Evolutionary conservation across 2,113 vertebrate species (phyloP), one percentile per base, ranked within the genome.

Genomic region (Ictalurus furcatus): DNA sequence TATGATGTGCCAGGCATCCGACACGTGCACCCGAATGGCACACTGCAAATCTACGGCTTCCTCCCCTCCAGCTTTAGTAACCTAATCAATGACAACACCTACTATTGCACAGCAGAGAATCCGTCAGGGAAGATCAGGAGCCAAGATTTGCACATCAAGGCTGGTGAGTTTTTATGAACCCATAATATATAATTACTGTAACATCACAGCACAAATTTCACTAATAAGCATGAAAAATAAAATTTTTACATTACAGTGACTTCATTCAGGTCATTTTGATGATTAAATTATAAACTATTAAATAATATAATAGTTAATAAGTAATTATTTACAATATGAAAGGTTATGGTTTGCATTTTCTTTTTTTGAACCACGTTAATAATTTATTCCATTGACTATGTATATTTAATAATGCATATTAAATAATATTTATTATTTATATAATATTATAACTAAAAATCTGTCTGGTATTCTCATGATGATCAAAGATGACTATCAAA

Each of bases 101-200:
- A 99, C 94, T 99, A 99, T 96, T 99, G 98, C 98, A 99, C 98
- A 97, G 98, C 98, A 94, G 98, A 99, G 95, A 99, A 99, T 96
- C 98, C 98, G 95, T 98, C 98, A 96, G 98, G 98, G 96, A 99
- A 99, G 97, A 99, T 99, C 92, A 97, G 98, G 95, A 99, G 98
- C 96, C 98, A 99, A 97, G 98, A 99, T 97, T 97, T 99, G 95
- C 98, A 98, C 96, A 99, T 99, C 97, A 99, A 99, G 96, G 98
- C 98, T 86, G 98, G 98, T 99, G 87, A 97, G 98, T 92, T 0
- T 21, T 90, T 91, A 14, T 34, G 25, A 80, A 30, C 16, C 52
- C 1, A 8, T 56, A 9, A 30, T 56, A 19, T 1, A 34, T 81
- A 19, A 56, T n/a, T 56, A 40, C 12, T 44, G 40, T 74, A 74